These are phyloP conservation scores for Pilophorus perplexus DNA, from an alignment of 2,888 invertebrate genomes.

Conservation along the genomic window DNA sequence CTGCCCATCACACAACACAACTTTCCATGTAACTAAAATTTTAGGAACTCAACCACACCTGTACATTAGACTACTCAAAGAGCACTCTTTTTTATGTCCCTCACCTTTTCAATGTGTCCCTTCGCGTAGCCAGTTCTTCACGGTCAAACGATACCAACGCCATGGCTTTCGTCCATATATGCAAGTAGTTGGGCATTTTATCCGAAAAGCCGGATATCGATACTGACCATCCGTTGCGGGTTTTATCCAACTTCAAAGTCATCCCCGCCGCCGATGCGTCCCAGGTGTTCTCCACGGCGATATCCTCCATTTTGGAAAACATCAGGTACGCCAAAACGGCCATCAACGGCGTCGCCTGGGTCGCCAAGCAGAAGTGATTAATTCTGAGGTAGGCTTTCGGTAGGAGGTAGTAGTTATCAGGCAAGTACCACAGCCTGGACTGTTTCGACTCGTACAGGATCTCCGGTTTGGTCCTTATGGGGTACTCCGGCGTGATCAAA, in stretches of 20 bases:
- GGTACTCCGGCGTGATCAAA: not conserved
- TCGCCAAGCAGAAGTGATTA: not conserved
- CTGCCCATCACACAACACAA: too few relatives aligned
- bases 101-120: not conserved
- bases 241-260: not conserved
- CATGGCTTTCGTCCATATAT: not conserved
- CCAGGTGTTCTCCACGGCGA: not conserved
- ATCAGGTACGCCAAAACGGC: not conserved
- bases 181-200: not conserved
- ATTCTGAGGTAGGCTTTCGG: not conserved
- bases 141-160: not conserved
- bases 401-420: not conserved
- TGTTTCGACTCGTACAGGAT: not conserved
- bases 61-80: too few relatives aligned
- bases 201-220: not conserved
- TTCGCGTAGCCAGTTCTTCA: not conserved
- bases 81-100: too few relatives aligned
- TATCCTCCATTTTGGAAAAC: not conserved
- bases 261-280: not conserved
- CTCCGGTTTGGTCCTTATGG: not conserved
- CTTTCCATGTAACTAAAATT: too few relatives aligned
- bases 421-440: not conserved
- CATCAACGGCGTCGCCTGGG: not conserved
- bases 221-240: not conserved
- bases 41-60: too few relatives aligned